Percentiles rank a stretch among this genome's conserved stretches.
Conservation (phyloP, 2,797 vertebrate genomes). For the Acrocephalus scirpaceus region DNA sequence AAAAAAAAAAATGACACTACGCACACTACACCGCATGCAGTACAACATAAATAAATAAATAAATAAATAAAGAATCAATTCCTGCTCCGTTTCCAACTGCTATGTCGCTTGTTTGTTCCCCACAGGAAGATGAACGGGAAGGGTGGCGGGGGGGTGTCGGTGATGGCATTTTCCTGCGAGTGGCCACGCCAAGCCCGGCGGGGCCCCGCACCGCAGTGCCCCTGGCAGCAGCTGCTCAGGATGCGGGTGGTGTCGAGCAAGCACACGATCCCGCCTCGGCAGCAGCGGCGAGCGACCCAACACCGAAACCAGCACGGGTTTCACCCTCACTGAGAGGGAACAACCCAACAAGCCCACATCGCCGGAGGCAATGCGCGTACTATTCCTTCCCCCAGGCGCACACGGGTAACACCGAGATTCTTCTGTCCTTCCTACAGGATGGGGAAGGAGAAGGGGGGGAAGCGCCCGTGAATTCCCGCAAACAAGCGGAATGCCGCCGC, state of each 20-base stretch:
- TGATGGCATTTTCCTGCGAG: not conserved
- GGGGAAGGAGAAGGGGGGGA: not conserved
- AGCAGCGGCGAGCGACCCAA: not conserved
- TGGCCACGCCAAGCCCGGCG: not conserved
- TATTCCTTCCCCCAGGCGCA: accelerated
- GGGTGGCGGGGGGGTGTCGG: too few species aligned
- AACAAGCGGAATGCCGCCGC: not conserved
- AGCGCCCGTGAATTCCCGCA: not conserved
- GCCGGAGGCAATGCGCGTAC: not conserved
- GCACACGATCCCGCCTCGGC: not conserved
- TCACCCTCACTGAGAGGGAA: accelerated
- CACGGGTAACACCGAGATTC: not conserved
- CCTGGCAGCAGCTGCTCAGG: not conserved
- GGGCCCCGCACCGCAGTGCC: not conserved
- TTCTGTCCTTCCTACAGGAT: not conserved
- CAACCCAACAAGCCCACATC: not conserved
- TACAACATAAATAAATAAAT: not conserved
- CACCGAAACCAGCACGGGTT: not conserved
- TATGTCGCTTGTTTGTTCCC: not conserved
- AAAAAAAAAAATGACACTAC: not conserved
- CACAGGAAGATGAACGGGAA: not conserved
- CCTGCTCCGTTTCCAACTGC: not conserved
- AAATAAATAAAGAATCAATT: not conserved
- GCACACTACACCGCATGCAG: accelerated
- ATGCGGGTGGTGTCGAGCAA: accelerated